phyloP scores from a whole-genome alignment of 2,113 vertebrate genomes.

The Empidonax alnorum region DNA sequence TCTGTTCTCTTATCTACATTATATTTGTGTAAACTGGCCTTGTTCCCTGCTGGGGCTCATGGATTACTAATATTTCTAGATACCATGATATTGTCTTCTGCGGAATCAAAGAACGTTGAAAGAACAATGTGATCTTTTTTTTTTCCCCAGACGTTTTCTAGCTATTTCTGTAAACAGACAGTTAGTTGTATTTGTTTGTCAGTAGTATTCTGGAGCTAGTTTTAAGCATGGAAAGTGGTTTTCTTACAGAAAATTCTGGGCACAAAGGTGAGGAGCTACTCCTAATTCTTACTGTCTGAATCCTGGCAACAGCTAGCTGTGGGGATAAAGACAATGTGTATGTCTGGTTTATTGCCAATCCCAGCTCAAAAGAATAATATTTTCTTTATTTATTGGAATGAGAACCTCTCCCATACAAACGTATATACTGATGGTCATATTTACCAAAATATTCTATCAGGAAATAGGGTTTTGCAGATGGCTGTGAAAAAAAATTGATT shows the following conservation, averaged over 20 bases:
- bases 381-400: not conserved
- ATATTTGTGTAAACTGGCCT: slow-evolving; percentile 23
- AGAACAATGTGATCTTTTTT: not conserved
- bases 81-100: not conserved
- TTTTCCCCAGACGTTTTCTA: not conserved
- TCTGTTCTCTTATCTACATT: not conserved
- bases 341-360: not conserved
- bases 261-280: not conserved
- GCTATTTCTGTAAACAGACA: not conserved
- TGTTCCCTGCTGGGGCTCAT: not conserved
- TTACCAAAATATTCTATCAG: not conserved
- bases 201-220: not conserved
- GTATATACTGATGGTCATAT: not conserved
- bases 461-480: not conserved
- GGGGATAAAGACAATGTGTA: not conserved
- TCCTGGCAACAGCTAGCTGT: not conserved
- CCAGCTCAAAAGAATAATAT: not conserved
- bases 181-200: not conserved
- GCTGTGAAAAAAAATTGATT: not conserved
- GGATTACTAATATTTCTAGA: not conserved
- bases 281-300: not conserved
- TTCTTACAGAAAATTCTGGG: not conserved
- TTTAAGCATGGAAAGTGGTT: not conserved
- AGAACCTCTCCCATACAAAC: not conserved
- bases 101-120: not conserved